Base-by-base conservation (phyloP, 2,113 vertebrate genomes). In the Microcebus murinus region DNA sequence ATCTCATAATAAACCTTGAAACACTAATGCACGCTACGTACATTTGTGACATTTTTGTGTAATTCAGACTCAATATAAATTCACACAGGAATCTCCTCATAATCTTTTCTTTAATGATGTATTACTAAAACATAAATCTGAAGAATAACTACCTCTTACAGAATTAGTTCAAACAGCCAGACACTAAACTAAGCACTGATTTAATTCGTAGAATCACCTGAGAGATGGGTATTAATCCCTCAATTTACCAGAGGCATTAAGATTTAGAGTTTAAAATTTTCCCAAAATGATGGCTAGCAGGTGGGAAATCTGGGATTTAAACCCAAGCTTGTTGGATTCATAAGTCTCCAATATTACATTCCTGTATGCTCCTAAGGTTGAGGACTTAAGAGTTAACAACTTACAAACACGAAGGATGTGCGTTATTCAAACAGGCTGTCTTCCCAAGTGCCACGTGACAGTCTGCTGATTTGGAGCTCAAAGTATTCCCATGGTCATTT, bases 391-490 rank as follows among this genome's bases (percentile, higher is more conserved):
- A 29, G 48, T 81, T 97, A 92, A 96, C 92, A 55, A 67, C 31
- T 50, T 79, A 57, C 15, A 77, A 95, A 94, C 27, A 88, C 6
- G 15, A 93, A 34, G 14, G 59, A 91, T 55, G n/a, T 65, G 23
- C 7, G 45, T 42, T 87, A 25, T 85, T 93, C 59, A 81, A 92
- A 76, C 42, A 95, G 86, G 45, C 92, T 90, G 61, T 48, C 73
- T 95, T 87, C 84, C 67, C 34, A 93, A 87, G 76, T 52, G n/a
- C 55, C 96, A 82, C 42, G 55, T 61, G 77, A 88, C 7, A 89
- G 94, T 48, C 0, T 87, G 76, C 48, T 97, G 92, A 97, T 45
- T 96, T 90, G 91, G 87, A 90, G 36, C 96, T 90, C 87, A 52
- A 97, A 94, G 83, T 93, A 95, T 57, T 95, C 63, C 80, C 84